These are phyloP conservation scores for Malurus melanocephalus DNA, from an alignment of 2,113 vertebrate genomes.

Conservation along the genomic window DNA sequence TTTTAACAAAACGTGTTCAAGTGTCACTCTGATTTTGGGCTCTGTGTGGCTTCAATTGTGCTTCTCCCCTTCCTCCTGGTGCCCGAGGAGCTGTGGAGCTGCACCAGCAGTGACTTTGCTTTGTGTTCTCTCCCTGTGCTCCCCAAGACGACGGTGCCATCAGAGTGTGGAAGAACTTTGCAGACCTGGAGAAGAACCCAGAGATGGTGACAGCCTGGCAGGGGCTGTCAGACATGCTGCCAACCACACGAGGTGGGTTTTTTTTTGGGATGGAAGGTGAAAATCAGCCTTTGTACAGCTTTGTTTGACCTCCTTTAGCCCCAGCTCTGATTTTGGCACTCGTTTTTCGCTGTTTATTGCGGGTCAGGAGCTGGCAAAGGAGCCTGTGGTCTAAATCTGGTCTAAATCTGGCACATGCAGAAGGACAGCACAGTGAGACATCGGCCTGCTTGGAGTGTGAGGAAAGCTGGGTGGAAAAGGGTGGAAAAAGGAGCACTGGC, in stretches of 20 bases:
- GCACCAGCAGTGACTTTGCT: not conserved
- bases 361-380: not conserved
- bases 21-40: not conserved
- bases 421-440: not conserved
- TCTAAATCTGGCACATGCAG: not conserved
- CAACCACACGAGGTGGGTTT: slow-evolving; percentile 88
- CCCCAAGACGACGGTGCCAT: slow-evolving; percentile 89
- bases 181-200: slow-evolving; percentile 92
- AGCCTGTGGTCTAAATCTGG: not conserved
- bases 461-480: not conserved
- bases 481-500: not conserved
- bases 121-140: not conserved
- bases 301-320: slow-evolving; percentile 10
- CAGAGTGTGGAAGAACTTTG: slow-evolving; percentile 97
- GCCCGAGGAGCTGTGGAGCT: not conserved
- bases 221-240: slow-evolving; percentile 98
- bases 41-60: not conserved
- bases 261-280: not conserved
- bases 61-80: not conserved
- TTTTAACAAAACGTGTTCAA: not conserved
- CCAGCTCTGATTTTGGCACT: not conserved
- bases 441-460: not conserved
- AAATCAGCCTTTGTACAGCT: not conserved
- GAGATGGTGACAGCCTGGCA: slow-evolving; percentile 99
- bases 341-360: not conserved